phyloP scores from a whole-genome alignment of 2,113 vertebrate species.

The Neolamprologus fasciatus region DNA sequence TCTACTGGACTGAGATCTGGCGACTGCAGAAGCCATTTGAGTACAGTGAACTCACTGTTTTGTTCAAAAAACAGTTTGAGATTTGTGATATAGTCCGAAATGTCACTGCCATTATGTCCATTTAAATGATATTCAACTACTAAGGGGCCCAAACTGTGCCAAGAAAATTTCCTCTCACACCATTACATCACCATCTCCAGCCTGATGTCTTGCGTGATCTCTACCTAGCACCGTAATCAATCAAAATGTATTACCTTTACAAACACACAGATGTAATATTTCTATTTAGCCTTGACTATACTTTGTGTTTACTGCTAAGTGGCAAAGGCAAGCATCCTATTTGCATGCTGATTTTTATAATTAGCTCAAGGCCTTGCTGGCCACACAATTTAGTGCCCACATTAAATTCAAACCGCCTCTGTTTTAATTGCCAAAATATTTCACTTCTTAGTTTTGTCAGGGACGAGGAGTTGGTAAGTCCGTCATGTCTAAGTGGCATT shows the following conservation, averaged over 20 bases:
- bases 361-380: background rate
- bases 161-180: background rate
- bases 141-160: background rate
- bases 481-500: constrained; percentile 28
- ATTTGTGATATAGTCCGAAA: background rate
- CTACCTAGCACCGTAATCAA: accelerated
- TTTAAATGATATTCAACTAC: background rate
- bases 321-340: background rate
- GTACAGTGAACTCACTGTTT: background rate
- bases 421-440: background rate
- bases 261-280: background rate
- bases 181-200: background rate
- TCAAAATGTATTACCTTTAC: background rate
- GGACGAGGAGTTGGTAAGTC: background rate
- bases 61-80: background rate
- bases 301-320: background rate
- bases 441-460: background rate
- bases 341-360: background rate
- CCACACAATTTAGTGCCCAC: background rate
- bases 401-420: background rate
- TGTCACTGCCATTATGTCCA: background rate
- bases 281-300: background rate
- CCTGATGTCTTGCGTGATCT: background rate
- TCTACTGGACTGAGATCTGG: background rate
- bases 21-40: background rate